A percentile compares a stretch with the other conserved stretches of the same genome.
phyloP scores from a whole-genome alignment of 2,113 vertebrate genomes.

The Phrynosoma blainvillii region DNA sequence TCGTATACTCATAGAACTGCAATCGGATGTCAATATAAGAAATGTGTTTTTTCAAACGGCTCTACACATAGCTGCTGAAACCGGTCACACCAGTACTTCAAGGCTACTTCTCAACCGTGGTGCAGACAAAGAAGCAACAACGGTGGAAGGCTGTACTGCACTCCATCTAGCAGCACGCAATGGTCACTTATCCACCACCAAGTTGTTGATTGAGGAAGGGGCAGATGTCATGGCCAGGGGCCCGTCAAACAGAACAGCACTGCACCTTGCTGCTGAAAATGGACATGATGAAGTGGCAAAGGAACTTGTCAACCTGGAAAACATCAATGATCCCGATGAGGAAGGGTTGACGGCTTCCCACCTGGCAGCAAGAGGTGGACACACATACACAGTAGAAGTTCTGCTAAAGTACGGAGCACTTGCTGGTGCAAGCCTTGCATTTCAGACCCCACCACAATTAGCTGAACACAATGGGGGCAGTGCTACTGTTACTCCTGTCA shows the following conservation, averaged over 20 bases:
- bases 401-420: conserved; percentile 77
- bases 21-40: conserved; percentile 76
- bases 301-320: conserved; percentile 79
- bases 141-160: conserved; percentile 80
- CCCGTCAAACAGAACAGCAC: conserved; percentile 74
- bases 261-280: conserved; percentile 85
- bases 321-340: conserved; percentile 69
- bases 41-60: conserved; percentile 78
- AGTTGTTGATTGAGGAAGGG: conserved; percentile 86
- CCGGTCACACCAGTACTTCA: conserved; percentile 94
- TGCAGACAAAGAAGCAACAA: conserved; percentile 77
- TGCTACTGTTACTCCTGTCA: fast-evolving
- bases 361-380: conserved; percentile 80
- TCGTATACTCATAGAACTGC: conserved; percentile 89
- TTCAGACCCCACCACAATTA: conserved; percentile 53
- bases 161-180: conserved; percentile 87
- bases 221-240: conserved; percentile 73
- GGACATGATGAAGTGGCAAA: conserved; percentile 87
- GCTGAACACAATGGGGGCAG: conserved; percentile 22
- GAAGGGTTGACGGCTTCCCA: conserved; percentile 83
- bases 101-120: conserved; percentile 89
- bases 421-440: conserved; percentile 55
- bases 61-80: conserved; percentile 90
- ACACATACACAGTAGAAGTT: conserved; percentile 77
- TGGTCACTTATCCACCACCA: conserved; percentile 86